Conservation (phyloP, 2,888 invertebrate genomes). For the Myopa tessellatipennis region DNA sequence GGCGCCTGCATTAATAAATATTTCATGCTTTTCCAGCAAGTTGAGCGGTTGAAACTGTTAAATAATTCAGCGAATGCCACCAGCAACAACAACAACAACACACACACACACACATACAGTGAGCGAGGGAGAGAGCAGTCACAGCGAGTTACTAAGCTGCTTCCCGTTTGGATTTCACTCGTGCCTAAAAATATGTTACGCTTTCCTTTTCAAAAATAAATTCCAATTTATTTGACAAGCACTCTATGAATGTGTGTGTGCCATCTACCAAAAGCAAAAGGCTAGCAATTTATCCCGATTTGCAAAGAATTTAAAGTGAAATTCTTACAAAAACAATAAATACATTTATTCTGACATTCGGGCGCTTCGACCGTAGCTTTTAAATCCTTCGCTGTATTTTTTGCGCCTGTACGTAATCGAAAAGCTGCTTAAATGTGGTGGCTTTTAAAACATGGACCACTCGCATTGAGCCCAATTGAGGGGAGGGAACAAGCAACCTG, state of each 20-base stretch:
- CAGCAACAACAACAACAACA: neutral
- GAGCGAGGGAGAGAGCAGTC: no score
- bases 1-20: neutral
- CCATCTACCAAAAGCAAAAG: no score
- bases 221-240: slow-evolving; percentile 33
- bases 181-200: slow-evolving; percentile 26
- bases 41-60: no score
- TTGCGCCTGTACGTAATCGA: neutral
- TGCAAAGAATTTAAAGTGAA: neutral
- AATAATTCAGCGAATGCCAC: no score
- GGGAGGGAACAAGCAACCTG: no score
- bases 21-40: neutral
- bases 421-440: no score
- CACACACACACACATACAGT: no score
- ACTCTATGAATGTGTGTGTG: neutral
- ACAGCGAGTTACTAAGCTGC: no score
- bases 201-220: slow-evolving; percentile 16
- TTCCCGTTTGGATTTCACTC: neutral
- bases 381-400: neutral
- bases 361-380: neutral
- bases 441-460: no score
- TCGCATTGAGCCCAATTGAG: no score
- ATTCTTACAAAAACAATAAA: slow-evolving; percentile 6
- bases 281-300: no score
- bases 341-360: slow-evolving; percentile 1